Evolutionary conservation across 1,140 invertebrate species (phyloP).

Genomic region (Drosophila insularis): DNA sequence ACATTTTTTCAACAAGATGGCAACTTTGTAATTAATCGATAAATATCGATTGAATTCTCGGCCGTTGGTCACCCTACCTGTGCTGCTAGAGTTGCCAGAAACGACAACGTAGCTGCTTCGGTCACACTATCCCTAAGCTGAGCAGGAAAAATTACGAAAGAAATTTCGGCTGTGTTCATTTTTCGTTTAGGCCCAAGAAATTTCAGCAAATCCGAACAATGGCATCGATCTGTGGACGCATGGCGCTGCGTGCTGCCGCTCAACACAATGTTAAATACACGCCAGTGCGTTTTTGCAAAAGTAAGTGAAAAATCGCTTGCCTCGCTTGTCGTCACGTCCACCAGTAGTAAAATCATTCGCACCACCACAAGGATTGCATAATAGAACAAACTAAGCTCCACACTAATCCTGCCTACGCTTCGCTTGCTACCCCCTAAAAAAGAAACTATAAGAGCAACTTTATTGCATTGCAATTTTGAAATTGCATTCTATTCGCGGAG

Average conservation of each 20-base stretch:
- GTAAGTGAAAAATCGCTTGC: slow-evolving; percentile 74
- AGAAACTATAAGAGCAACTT: neutral
- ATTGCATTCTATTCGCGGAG: slow-evolving; percentile 19
- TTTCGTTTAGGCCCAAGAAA: slow-evolving; percentile 57
- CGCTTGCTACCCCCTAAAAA: too few relatives aligned
- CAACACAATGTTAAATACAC: slow-evolving; percentile 83
- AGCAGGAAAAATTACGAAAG: slow-evolving; percentile 72
- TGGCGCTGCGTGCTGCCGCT: slow-evolving; percentile 82
- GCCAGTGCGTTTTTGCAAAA: slow-evolving; percentile 82
- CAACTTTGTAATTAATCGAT: too few relatives aligned
- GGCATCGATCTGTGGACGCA: slow-evolving; percentile 85
- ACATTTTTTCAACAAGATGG: too few relatives aligned
- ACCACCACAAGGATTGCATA: slow-evolving; percentile 54
- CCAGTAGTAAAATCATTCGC: slow-evolving; percentile 2
- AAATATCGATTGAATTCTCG: neutral
- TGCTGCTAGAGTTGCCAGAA: neutral
- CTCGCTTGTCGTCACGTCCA: slow-evolving; percentile 44
- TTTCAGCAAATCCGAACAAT: slow-evolving; percentile 82
- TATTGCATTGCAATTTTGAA: slow-evolving; percentile 4
- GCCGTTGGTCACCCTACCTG: neutral
- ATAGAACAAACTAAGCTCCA: slow-evolving; percentile 11
- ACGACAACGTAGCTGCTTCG: neutral
- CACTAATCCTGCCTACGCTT: neutral
- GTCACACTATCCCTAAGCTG: slow-evolving; percentile 50
- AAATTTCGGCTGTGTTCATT: slow-evolving; percentile 68